Percentiles rank a stretch among this genome's conserved stretches.
phyloP scores from a whole-genome alignment of 2,797 vertebrate genomes.

The Bovichtus variegatus region DNA sequence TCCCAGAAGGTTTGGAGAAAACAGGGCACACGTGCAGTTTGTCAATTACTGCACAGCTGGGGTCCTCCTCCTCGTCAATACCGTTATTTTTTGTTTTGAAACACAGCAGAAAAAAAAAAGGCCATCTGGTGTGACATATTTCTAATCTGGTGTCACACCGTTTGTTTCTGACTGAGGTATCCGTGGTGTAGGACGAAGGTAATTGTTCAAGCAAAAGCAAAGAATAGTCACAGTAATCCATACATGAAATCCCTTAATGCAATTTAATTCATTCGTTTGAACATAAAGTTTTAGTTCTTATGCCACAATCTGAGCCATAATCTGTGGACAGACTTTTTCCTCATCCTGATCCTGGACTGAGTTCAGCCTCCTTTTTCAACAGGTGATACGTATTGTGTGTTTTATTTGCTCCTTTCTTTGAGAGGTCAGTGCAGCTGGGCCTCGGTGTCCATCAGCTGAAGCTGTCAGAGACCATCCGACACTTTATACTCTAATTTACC shows the following conservation, averaged over 20 bases:
- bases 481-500: neutral
- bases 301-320: neutral
- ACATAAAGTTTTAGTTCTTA: neutral
- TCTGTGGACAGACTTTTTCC: neutral
- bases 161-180: neutral
- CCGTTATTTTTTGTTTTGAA: constrained; percentile 13
- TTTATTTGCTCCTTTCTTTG: constrained; percentile 30
- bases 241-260: neutral
- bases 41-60: constrained; percentile 57
- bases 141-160: constrained; percentile 7
- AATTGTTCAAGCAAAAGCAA: constrained; percentile 3
- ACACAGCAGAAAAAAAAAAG: constrained; percentile 9
- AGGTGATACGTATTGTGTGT: constrained; percentile 17
- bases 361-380: neutral
- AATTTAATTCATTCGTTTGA: neutral
- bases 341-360: neutral
- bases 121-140: constrained; percentile 48
- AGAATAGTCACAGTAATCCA: too few species aligned
- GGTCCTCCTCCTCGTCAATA: constrained; percentile 1
- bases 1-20: constrained; percentile 42
- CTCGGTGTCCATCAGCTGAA: constrained; percentile 17
- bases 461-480: neutral
- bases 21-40: constrained; percentile 55
- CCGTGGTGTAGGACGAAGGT: neutral
- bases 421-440: constrained; percentile 4